Evolutionary conservation across 2,888 invertebrate genomes (phyloP), one percentile per base, ranked within the genome.

Genomic region (Chymomyza fuscimana): DNA sequence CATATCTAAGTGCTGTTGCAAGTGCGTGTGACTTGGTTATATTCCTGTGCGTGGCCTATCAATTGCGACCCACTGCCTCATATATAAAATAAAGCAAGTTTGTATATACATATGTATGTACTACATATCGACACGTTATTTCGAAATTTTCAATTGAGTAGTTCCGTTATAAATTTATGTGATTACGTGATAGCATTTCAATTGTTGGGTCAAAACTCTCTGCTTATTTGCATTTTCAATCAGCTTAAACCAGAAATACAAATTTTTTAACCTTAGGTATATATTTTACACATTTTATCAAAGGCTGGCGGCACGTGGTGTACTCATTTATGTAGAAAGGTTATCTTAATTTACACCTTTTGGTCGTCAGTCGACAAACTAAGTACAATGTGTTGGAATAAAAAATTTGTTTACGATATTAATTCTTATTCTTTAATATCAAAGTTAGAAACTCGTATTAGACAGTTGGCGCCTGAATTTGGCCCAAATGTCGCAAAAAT

Each of bases 41-140:
- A 77, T 81, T 83, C 82, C 82, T 82, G 79, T 73, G 85, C 70
- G 70, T 73, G 74, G 82, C 46, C 80, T 83, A 81, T 77, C 78
- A 83, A 83, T 82, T 73, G 72, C 69, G 85, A 60, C 83, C 83
- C 81, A 83, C 82, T 85, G 82, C 77, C 81, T 46, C 40, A 46
- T 46, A 58, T 25, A 25, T 32, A 58, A 7, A 56, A 25, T 25
- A 25, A 25, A 25, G 25, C 25, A 25, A 25, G 25, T 25, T 2
- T 25, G 25, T 25, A 25, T 25, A 4, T 25, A 25, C 2, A 25
- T 25, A 25, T 25, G 4, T 32, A 32, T 32, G 32, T 32, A 9
- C 32, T 32, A 32, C 32, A 32, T 32, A 32, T 32, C 6, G 5
- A 32, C 0, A 7, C 32, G 32, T 7, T 67, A 69, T 74, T 76